These are phyloP conservation scores for Zeuzera pyrina DNA, from an alignment of 2,888 invertebrate species.

Conservation along the genomic window DNA sequence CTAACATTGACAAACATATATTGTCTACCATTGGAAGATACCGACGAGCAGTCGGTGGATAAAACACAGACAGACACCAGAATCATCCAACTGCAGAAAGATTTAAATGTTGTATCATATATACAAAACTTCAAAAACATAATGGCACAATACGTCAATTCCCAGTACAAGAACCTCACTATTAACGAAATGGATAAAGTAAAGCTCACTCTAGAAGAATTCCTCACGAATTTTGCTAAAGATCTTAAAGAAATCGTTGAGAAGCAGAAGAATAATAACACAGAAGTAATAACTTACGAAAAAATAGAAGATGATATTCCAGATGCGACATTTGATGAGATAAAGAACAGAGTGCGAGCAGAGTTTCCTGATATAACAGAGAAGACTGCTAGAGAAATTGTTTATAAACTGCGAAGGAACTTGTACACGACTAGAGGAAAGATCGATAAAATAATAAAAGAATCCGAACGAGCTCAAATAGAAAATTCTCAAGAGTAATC, in stretches of 20 bases:
- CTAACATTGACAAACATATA: too few species aligned
- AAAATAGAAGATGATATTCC: conserved; percentile 15
- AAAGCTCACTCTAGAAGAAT: conserved; percentile 20
- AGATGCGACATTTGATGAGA: conserved; percentile 17
- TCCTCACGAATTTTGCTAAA: conserved; percentile 22
- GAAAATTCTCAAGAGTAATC: conserved; percentile 7
- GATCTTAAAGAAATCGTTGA: conserved; percentile 23
- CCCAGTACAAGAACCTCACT: conserved; percentile 17
- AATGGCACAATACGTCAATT: conserved; percentile 21
- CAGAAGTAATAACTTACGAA: conserved; percentile 1
- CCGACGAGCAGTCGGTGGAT: too few species aligned
- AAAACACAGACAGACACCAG: not conserved
- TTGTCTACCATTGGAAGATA: too few species aligned
- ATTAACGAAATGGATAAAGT: conserved; percentile 16
- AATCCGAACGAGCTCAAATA: conserved; percentile 11
- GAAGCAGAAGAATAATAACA: conserved; percentile 6
- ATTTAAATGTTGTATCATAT: conserved; percentile 15
- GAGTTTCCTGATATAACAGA: conserved; percentile 20
- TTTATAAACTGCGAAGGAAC: conserved; percentile 21
- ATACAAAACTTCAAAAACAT: conserved; percentile 21
- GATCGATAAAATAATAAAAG: conserved; percentile 19
- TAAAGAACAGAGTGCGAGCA: conserved; percentile 17
- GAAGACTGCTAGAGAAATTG: conserved; percentile 17
- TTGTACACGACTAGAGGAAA: conserved; percentile 18
- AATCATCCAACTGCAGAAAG: conserved; percentile 3